Base-by-base conservation (phyloP, 2,888 invertebrate species). In the Eupeodes latifasciatus region DNA sequence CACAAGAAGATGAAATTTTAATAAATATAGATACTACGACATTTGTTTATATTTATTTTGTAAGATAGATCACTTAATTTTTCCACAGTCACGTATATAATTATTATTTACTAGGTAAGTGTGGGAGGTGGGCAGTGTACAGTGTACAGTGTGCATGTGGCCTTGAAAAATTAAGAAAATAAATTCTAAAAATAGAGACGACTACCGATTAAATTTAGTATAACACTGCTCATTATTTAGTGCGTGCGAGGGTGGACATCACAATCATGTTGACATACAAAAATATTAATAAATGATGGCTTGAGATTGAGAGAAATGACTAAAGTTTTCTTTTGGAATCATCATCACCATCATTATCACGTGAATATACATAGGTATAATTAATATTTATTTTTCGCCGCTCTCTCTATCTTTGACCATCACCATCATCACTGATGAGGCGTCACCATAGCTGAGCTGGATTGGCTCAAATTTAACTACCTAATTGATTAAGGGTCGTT, bases 391-490 rank as follows among this genome's bases (percentile, higher is more conserved):
- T 81, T 72, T 61, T 79, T 53, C 36, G 74, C 53, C 61, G 47
- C 55, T 55, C 19, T 53, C 27, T 19, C 49, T 14, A 51, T 51
- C 51, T 53, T 11, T 57, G 49, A 12, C 14, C 62, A 44, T 76
- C 55, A 77, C 61, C 55, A 27, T 27, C 27, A 27, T 27, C 27
- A 27, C 27, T 27, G 27, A 27, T 27, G 72, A 74, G 51, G 44
- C 19, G 19, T 19, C 40, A 47, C 44, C 44, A 40, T 40, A 27
- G 27, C 27, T 27, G 27, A 16, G 76, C 36, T 80, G 51, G 66
- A 66, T 69, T 67, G 80, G 67, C 74, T 57, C 57, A 53, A 77
- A 80, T 74, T 77, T 47, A 84, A 81, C 76, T 80, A 72, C 34
- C 72, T 10, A 67, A 80, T 55, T 64, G 69, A 75, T 72, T 76